A percentile compares a stretch with the other conserved stretches of the same genome.
phyloP scores from a whole-genome alignment of 30 jellyfish, hydroid and myxozoan genomes.

The Aurelia sp. region DNA sequence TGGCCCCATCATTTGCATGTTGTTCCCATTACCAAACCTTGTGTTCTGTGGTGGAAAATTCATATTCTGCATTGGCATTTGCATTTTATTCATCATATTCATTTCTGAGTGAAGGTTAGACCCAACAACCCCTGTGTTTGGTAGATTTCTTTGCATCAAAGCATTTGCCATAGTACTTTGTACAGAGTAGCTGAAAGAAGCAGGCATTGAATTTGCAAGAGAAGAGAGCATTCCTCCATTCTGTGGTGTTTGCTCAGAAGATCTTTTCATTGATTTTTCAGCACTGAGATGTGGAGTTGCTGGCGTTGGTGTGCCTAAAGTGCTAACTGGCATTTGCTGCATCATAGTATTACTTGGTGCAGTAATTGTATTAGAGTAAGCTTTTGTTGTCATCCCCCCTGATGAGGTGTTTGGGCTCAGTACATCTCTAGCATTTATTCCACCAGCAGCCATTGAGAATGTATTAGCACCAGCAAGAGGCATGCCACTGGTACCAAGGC shows the following conservation, averaged over 20 bases:
- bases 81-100: constrained; percentile 51
- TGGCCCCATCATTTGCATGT: constrained; percentile 44
- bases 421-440: constrained; percentile 47
- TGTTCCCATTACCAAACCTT: constrained; percentile 53
- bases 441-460: constrained; percentile 45
- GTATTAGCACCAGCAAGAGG: constrained; percentile 38
- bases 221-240: constrained; percentile 60
- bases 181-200: constrained; percentile 52
- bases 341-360: constrained; percentile 54
- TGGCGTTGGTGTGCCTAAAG: constrained; percentile 93
- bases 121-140: constrained; percentile 21
- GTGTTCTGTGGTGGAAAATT: constrained; percentile 40
- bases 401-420: constrained; percentile 23
- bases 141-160: constrained; percentile 23
- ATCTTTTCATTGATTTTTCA: constrained; percentile 35
- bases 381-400: constrained; percentile 36
- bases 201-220: constrained; percentile 46
- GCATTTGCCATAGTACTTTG: constrained; percentile 56
- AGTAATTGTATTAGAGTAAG: constrained; percentile 25
- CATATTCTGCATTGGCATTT: constrained; percentile 52
- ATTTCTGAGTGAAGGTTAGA: constrained; percentile 30
- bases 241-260: constrained; percentile 59
- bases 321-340: constrained; percentile 82
- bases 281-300: constrained; percentile 93
- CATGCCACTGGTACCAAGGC: constrained; percentile 63